These are phyloP conservation scores for Euthynnus affinis DNA, from an alignment of 2,797 vertebrate species.

Conservation along the genomic window DNA sequence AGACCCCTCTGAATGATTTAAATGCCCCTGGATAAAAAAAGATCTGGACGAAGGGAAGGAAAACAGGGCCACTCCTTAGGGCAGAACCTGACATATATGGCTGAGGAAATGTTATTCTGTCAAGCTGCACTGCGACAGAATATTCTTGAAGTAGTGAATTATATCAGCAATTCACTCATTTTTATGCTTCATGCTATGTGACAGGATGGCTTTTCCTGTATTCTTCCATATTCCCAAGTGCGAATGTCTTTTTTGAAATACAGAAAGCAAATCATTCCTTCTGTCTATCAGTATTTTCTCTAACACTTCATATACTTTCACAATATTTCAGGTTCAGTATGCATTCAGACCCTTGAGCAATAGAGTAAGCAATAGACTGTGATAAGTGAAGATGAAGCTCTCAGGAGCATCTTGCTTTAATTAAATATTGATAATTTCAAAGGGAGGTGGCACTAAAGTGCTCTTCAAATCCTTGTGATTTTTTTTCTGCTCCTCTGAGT, in stretches of 20 bases:
- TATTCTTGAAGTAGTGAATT: slow-evolving; percentile 7
- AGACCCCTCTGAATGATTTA: slow-evolving; percentile 80
- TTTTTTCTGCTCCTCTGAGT: slow-evolving; percentile 26
- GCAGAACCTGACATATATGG: slow-evolving; percentile 61
- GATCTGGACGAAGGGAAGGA: slow-evolving; percentile 59
- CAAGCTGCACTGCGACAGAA: slow-evolving; percentile 34
- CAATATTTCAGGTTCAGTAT: slow-evolving; percentile 17
- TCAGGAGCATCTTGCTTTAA: slow-evolving; percentile 58
- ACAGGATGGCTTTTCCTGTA: not conserved
- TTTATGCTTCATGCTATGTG: not conserved
- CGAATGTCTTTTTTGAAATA: not conserved
- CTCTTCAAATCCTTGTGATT: slow-evolving; percentile 56
- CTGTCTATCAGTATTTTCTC: not conserved
- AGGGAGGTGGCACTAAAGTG: slow-evolving; percentile 51
- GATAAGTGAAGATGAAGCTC: slow-evolving; percentile 38
- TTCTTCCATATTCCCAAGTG: slow-evolving; percentile 1
- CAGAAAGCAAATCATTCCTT: not conserved
- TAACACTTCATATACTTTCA: slow-evolving; percentile 8
- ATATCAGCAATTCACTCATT: slow-evolving; percentile 9
- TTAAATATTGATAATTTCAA: slow-evolving; percentile 72
- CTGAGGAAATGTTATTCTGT: slow-evolving; percentile 40
- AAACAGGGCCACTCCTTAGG: slow-evolving; percentile 64
- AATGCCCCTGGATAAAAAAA: slow-evolving; percentile 79
- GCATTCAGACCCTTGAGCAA: slow-evolving; percentile 12
- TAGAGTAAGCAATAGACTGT: slow-evolving; percentile 29